Evolutionary conservation across 2,888 invertebrate species (phyloP).

Genomic region (Liodrosophila aerea): DNA sequence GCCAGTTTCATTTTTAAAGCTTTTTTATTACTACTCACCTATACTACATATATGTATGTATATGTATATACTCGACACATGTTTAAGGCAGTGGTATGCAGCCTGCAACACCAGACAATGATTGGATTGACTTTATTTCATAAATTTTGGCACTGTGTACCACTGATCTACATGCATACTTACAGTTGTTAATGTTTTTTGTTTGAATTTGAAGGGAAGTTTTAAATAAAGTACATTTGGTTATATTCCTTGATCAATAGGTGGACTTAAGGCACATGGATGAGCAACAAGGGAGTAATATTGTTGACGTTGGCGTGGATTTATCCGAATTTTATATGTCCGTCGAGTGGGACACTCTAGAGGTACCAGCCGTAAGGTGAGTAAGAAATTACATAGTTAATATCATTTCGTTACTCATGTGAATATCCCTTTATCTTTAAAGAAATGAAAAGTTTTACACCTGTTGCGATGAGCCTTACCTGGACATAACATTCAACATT

Average conservation of each 20-base stretch:
- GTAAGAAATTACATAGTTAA: conserved; percentile 45
- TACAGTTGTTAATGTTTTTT: conserved; percentile 7
- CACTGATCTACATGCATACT: conserved; percentile 14
- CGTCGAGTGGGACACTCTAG: conserved; percentile 96
- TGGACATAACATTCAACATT: conserved; percentile 98
- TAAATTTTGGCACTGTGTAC: conserved; percentile 10
- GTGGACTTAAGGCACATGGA: conserved; percentile 91
- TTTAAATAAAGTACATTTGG: not conserved
- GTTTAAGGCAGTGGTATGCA: not conserved
- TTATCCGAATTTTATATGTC: conserved; percentile 94
- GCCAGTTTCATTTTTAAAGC: conserved; percentile 25
- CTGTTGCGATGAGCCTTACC: conserved; percentile 96
- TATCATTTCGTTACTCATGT: not conserved
- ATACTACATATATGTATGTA: no score
- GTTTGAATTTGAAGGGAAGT: not conserved
- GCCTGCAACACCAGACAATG: no score
- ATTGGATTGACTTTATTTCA: no score
- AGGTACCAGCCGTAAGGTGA: conserved; percentile 91
- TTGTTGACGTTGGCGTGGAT: conserved; percentile 92
- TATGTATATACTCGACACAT: conserved; percentile 5
- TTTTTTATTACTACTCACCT: conserved; percentile 5
- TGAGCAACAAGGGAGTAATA: conserved; percentile 88
- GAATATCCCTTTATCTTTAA: no score
- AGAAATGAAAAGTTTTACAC: conserved; percentile 96
- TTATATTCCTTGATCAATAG: conserved; percentile 81